Evolutionary conservation across 2,888 invertebrate genomes (phyloP), one percentile per base, ranked within the genome.

Genomic region (Acrobasis repandana): DNA sequence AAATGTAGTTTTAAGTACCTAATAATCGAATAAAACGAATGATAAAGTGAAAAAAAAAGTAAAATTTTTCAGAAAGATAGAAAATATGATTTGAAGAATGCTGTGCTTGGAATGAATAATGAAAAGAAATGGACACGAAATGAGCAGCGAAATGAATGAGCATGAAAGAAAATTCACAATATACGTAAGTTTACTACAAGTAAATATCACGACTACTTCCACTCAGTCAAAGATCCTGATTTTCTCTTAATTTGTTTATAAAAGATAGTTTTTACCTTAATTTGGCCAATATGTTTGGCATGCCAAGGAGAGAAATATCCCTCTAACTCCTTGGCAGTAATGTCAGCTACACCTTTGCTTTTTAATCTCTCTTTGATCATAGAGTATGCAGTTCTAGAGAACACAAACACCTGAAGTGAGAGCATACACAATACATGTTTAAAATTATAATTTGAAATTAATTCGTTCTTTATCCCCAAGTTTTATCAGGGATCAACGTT

Each of bases 251-350:
- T 46, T 46, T 18, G 4, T 18, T 18, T 10, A 51, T n/a, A 15
- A 51, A 34, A 8, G 15, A 28, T 34, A 33, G 48, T 48, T 67
- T 52, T 85, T 92, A 92, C 95, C 86, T 95, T 94, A 52, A 96
- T 95, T 71, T 94, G 93, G 54, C 96, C 96, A 85, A 96, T 95
- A 85, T 97, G 96, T 73, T 96, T 96, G 59, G 97, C 96, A 80
- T 96, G 96, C 95, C 96, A 96, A 47, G 97, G 97, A 56, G 97
- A 96, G 87, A 97, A 97, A 78, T 96, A 97, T 68, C 96, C 95
- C 75, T 95, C 95, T 69, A 97, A 86, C 82, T 97, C 97, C 71
- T 92, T 91, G 69, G 94, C 94, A 58, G 95, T 95, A 60, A 97
- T 93, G 63, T 96, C 95, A 6, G 95, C 94, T 8, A 97, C 95